Conservation (phyloP, 2,888 invertebrate genomes). For the Tetranychus truncatus region DNA sequence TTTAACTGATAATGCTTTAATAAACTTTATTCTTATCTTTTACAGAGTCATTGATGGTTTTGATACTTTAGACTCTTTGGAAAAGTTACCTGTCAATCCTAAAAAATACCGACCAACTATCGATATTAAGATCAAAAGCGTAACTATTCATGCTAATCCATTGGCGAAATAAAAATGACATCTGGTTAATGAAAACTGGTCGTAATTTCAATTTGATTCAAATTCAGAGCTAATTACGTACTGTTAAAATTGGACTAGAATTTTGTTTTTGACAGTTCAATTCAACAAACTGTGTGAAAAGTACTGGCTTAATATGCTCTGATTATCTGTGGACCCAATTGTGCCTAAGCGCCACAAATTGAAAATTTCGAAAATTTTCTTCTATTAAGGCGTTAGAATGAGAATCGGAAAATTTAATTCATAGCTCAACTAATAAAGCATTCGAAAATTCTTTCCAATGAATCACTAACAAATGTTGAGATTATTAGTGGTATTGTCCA, state of each 20-base stretch:
- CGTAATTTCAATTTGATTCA: not conserved
- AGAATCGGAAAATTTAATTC: no score
- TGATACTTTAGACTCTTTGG: conserved; percentile 83
- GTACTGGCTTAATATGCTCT: no score
- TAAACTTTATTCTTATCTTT: conserved; percentile 37
- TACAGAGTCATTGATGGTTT: conserved; percentile 71
- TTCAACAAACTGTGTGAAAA: no score
- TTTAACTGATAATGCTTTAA: not conserved
- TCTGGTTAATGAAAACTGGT: not conserved
- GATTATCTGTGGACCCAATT: no score
- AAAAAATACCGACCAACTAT: conserved; percentile 72
- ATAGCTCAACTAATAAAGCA: no score
- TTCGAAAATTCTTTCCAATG: no score
- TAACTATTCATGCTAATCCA: conserved; percentile 96
- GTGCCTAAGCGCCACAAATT: no score
- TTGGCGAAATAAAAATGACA: conserved; percentile 47
- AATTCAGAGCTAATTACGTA: not conserved
- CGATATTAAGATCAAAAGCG: conserved; percentile 64
- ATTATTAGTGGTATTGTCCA: no score
- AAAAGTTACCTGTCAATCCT: conserved; percentile 78
- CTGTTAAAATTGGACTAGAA: not conserved
- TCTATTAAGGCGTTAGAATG: no score
- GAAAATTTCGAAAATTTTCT: no score
- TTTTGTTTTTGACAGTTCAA: no score
- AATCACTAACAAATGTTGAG: no score